phyloP scores from a whole-genome alignment of 2,888 invertebrate species.

The Idaea straminata region DNA sequence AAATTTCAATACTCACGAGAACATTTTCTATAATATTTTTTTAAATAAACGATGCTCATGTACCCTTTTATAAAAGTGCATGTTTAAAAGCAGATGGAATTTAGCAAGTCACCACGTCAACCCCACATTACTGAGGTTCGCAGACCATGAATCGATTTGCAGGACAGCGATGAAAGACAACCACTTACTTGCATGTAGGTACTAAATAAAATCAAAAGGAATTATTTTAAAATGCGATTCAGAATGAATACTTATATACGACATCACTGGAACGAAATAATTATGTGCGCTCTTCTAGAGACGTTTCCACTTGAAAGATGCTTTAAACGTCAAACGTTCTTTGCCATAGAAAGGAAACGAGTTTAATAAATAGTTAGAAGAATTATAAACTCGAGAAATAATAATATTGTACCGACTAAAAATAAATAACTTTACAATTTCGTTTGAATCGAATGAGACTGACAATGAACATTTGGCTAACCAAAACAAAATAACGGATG shows the following conservation, averaged over 20 bases:
- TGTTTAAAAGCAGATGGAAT: neutral
- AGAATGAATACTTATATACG: slow-evolving; percentile 15
- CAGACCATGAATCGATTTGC: slow-evolving; percentile 47
- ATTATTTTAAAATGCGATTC: slow-evolving; percentile 18
- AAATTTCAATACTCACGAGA: no score
- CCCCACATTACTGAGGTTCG: slow-evolving; percentile 41
- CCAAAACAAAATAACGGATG: no score
- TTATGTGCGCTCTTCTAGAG: slow-evolving; percentile 16
- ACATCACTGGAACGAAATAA: slow-evolving; percentile 28
- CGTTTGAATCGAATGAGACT: no score
- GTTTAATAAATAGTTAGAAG: neutral
- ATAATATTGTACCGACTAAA: neutral
- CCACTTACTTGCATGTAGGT: slow-evolving; percentile 20
- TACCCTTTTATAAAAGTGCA: neutral
- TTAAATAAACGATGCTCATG: slow-evolving; percentile 3
- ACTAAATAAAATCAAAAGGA: slow-evolving; percentile 14
- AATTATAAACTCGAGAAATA: neutral
- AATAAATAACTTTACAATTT: no score
- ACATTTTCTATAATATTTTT: neutral
- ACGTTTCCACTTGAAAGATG: neutral
- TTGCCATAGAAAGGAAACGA: neutral
- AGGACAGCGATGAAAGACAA: slow-evolving; percentile 50
- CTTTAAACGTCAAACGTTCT: neutral
- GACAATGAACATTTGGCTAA: no score
- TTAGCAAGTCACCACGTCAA: slow-evolving; percentile 40